phyloP scores from a whole-genome alignment of 2,888 invertebrate species.

The Chrysina gloriosa region DNA sequence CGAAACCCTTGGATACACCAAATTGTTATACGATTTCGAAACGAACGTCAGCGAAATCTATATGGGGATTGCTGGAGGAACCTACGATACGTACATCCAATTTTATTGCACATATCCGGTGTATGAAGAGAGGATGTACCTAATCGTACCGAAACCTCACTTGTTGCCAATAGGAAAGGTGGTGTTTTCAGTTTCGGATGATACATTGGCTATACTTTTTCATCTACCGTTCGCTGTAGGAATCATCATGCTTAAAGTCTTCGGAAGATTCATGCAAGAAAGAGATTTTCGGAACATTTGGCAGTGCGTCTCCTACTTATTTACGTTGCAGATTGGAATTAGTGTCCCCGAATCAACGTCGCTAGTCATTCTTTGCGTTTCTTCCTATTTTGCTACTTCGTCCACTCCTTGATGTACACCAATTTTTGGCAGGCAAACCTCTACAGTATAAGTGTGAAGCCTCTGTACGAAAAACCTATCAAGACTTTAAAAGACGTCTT shows the following conservation, averaged over 20 bases:
- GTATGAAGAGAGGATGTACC: constrained; percentile 22
- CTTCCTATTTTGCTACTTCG: constrained; percentile 17
- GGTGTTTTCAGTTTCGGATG: not conserved
- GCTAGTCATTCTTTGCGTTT: constrained; percentile 5
- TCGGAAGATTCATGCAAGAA: not conserved
- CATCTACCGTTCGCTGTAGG: constrained; percentile 8
- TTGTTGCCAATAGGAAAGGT: not conserved
- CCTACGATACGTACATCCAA: constrained; percentile 15
- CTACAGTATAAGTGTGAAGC: constrained; percentile 29
- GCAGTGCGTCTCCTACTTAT: constrained; percentile 3
- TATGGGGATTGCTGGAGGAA: constrained; percentile 27
- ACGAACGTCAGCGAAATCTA: constrained; percentile 32
- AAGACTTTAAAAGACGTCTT: constrained; percentile 24
- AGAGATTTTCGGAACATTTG: constrained; percentile 1
- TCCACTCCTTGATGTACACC: constrained; percentile 24
- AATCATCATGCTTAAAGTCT: constrained; percentile 1
- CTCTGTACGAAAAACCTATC: constrained; percentile 32
- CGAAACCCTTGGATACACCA: constrained; percentile 19
- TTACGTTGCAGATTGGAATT: constrained; percentile 16
- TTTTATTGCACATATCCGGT: constrained; percentile 36
- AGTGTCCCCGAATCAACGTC: not conserved
- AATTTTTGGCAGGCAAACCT: constrained; percentile 35
- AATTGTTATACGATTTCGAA: constrained; percentile 32
- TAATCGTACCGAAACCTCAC: constrained; percentile 36
- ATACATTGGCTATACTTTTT: not conserved